Evolutionary conservation across 2,888 invertebrate species (phyloP).

Genomic region (Lasioglossum villosulum): DNA sequence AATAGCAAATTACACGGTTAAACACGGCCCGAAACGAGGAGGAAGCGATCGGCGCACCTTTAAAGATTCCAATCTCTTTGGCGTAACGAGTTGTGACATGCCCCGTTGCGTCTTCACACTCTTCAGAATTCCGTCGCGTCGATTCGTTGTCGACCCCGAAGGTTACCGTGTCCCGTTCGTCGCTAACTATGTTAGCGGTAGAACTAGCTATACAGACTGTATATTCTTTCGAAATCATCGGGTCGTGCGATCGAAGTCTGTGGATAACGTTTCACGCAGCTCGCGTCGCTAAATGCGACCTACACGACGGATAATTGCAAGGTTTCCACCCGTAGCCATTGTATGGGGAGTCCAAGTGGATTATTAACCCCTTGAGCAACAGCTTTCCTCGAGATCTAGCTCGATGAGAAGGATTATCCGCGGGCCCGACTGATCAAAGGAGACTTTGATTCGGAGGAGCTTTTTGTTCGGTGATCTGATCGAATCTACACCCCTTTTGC

Average conservation of each 20-base stretch:
- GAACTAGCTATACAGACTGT: neutral
- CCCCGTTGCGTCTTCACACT: slow-evolving; percentile 66
- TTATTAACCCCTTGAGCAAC: slow-evolving; percentile 41
- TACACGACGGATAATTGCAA: slow-evolving; percentile 47
- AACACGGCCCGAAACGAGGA: slow-evolving; percentile 50
- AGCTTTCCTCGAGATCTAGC: neutral
- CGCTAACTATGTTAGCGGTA: neutral
- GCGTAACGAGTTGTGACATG: slow-evolving; percentile 70
- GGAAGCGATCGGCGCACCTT: slow-evolving; percentile 57
- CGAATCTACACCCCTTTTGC: neutral
- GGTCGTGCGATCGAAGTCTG: slow-evolving; percentile 67
- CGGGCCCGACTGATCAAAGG: slow-evolving; percentile 4
- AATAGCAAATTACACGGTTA: slow-evolving; percentile 65
- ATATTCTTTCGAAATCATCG: slow-evolving; percentile 62
- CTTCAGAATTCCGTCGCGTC: slow-evolving; percentile 23
- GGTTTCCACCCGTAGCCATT: slow-evolving; percentile 30
- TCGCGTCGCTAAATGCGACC: neutral
- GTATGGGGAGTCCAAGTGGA: slow-evolving; percentile 14
- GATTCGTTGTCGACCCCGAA: neutral
- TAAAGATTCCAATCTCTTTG: slow-evolving; percentile 72
- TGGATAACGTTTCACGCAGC: slow-evolving; percentile 38
- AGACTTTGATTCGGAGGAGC: neutral
- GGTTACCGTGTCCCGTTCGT: neutral
- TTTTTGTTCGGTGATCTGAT: neutral
- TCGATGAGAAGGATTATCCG: slow-evolving; percentile 15